phyloP scores from a whole-genome alignment of 2,888 invertebrate genomes.

The Pyrgus malvae region DNA sequence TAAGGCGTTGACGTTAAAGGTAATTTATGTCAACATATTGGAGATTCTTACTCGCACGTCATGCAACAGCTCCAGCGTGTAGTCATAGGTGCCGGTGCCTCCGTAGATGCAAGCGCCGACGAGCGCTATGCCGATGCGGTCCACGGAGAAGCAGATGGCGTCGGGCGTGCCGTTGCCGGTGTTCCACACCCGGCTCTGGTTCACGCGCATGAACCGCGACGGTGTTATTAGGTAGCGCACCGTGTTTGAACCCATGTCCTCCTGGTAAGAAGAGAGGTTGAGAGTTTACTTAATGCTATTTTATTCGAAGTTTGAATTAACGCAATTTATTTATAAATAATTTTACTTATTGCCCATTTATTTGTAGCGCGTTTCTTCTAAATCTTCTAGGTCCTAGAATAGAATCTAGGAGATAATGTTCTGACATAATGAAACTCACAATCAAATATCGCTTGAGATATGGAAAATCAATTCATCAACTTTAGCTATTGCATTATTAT shows the following conservation, averaged over 20 bases:
- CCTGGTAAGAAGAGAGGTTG: conserved; percentile 58
- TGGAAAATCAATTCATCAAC: too few relatives aligned
- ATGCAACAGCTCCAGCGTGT: conserved; percentile 94
- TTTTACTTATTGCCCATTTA: too few relatives aligned
- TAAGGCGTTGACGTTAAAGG: too few relatives aligned
- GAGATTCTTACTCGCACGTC: conserved; percentile 70
- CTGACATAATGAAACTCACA: too few relatives aligned
- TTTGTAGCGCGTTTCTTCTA: too few relatives aligned
- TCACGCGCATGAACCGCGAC: conserved; percentile 94
- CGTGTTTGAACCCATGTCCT: conserved; percentile 85
- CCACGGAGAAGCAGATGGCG: conserved; percentile 96
- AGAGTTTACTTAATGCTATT: background rate
- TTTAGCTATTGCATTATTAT: too few relatives aligned
- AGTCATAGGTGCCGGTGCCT: conserved; percentile 94
- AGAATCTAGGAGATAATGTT: too few relatives aligned
- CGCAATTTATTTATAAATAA: too few relatives aligned
- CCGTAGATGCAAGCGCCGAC: conserved; percentile 95
- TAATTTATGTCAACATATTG: too few relatives aligned
- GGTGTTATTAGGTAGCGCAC: conserved; percentile 92
- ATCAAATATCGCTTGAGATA: too few relatives aligned
- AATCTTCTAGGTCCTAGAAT: too few relatives aligned
- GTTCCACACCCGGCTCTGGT: conserved; percentile 96
- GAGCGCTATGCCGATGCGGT: conserved; percentile 92
- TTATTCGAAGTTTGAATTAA: too few relatives aligned
- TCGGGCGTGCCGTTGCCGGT: conserved; percentile 98